A percentile compares a stretch with the other conserved stretches of the same genome.
Conservation (phyloP, 2,797 vertebrate genomes). For the Xiphophorus birchmanni region DNA sequence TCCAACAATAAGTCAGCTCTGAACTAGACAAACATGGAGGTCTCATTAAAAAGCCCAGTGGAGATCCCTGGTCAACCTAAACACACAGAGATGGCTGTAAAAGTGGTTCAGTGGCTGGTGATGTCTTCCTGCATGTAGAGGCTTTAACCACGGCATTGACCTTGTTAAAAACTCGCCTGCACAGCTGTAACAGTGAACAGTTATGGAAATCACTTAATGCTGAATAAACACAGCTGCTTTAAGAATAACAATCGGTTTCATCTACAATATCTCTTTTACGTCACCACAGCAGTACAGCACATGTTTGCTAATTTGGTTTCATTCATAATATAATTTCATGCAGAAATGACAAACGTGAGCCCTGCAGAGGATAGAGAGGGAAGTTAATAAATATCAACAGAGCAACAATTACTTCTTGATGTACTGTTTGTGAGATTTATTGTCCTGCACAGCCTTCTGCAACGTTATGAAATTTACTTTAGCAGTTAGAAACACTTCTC, state of each 20-base stretch:
- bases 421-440: not conserved
- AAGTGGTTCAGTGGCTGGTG: conserved; percentile 52
- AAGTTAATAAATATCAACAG: not conserved
- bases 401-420: not conserved
- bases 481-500: not conserved
- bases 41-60: conserved; percentile 32
- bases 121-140: conserved; percentile 46
- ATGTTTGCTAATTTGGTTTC: conserved; percentile 44
- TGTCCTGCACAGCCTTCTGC: not conserved
- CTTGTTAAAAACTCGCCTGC: conserved; percentile 43
- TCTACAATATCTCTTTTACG: conserved; percentile 38
- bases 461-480: not conserved
- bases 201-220: conserved; percentile 51
- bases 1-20: not conserved
- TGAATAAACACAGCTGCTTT: conserved; percentile 50
- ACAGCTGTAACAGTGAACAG: conserved; percentile 21
- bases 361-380: not conserved
- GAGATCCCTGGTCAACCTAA: conserved; percentile 50
- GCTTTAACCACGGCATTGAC: conserved; percentile 25
- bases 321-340: conserved; percentile 38
- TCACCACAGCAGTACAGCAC: conserved; percentile 46
- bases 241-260: conserved; percentile 44
- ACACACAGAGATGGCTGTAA: conserved; percentile 45
- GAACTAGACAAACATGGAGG: conserved; percentile 11
- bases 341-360: not conserved